A percentile compares a stretch with the other conserved stretches of the same genome.
Evolutionary conservation across 2,888 invertebrate species (phyloP).

Genomic region (Cerceris ruficornis): DNA sequence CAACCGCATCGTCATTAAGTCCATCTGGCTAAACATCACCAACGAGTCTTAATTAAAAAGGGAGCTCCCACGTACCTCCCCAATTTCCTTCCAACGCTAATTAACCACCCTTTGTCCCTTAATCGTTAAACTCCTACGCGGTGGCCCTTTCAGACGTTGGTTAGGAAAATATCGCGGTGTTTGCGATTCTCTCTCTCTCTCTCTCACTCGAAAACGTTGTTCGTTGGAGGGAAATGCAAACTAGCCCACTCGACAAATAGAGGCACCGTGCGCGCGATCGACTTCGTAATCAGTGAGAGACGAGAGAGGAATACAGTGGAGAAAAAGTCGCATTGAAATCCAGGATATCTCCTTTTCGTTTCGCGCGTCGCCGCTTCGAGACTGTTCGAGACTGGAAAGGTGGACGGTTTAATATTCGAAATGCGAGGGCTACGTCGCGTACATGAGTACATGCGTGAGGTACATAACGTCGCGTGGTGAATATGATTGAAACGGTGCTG

Average conservation of each 20-base stretch:
- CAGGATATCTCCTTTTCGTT: not conserved
- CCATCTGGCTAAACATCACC: no score
- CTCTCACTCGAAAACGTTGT: not conserved
- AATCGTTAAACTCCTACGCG: no score
- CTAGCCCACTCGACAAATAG: conserved; percentile 6
- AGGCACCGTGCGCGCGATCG: not conserved
- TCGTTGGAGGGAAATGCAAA: not conserved
- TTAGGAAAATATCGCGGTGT: no score
- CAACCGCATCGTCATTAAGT: no score
- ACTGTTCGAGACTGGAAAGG: not conserved
- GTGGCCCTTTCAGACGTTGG: no score
- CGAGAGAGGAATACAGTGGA: not conserved
- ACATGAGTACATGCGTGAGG: not conserved
- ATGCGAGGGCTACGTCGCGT: not conserved
- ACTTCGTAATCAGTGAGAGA: conserved; percentile 2
- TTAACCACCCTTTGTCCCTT: no score
- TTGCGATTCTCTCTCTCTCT: not conserved
- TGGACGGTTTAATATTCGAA: conserved; percentile 6
- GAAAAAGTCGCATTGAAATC: not conserved
- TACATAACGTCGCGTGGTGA: no score
- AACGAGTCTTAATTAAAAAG: no score
- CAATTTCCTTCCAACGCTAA: no score
- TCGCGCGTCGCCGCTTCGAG: conserved; percentile 7
- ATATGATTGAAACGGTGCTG: no score
- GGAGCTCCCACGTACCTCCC: no score